phyloP scores from a whole-genome alignment of 1,140 invertebrate genomes.

The Apis dorsata region DNA sequence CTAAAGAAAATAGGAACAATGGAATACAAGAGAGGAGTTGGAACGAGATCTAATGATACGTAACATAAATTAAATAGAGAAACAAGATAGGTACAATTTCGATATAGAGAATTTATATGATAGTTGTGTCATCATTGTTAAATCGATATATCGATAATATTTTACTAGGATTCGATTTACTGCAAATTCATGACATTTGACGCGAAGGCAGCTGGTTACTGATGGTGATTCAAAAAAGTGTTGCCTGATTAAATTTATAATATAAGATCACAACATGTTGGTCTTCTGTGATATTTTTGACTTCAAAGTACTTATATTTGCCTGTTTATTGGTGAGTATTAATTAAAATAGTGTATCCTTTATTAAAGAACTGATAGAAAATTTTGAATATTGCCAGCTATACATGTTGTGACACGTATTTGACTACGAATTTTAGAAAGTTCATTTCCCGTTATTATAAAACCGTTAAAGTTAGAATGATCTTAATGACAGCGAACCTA shows the following conservation, averaged over 20 bases:
- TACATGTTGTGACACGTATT: conserved; percentile 43
- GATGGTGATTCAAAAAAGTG: conserved; percentile 71
- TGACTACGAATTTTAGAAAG: background rate
- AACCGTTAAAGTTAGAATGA: background rate
- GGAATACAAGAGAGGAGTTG: too few species aligned
- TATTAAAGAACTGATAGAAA: background rate
- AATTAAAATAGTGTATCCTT: background rate
- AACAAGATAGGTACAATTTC: background rate
- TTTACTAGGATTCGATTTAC: conserved; percentile 51
- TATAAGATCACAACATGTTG: conserved; percentile 72
- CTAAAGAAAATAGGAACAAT: background rate
- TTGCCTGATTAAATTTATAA: conserved; percentile 63
- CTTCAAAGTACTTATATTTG: conserved; percentile 64
- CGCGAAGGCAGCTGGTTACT: conserved; percentile 67
- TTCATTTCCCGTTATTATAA: background rate
- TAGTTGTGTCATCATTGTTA: background rate
- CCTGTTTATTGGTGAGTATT: conserved; percentile 73
- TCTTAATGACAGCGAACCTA: background rate
- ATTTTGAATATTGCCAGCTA: conserved; percentile 38
- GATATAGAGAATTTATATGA: conserved; percentile 12
- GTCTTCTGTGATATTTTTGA: conserved; percentile 70
- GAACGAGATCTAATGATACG: background rate
- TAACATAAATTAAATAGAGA: background rate
- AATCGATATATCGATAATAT: conserved; percentile 55
- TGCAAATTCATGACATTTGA: conserved; percentile 62